Base-by-base conservation (phyloP, 2,113 vertebrate genomes). In the Addax nasomaculatus region DNA sequence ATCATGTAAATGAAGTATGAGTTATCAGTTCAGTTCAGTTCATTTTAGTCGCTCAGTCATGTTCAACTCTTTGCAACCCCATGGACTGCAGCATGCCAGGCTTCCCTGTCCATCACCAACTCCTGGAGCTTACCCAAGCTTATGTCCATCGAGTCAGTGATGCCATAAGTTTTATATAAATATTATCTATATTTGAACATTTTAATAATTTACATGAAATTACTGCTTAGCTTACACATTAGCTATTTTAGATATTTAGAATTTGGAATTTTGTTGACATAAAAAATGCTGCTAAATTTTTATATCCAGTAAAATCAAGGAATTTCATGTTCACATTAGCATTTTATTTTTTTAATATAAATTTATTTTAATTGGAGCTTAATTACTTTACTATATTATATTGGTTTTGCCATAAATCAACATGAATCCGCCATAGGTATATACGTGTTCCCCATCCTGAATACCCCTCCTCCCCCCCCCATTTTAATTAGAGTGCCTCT, bases 251-350 rank as follows among this genome's bases (percentile, higher is more conserved):
- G 5, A 49, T 67, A 58, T 81, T 94, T 53, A 70, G 1, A 95
- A 49, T 36, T 80, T 64, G 30, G 47, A 30, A 92, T 81, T 85
- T 81, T 90, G 2, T 60, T 91, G 29, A 25, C 49, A 13, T 84
- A 33, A 62, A 80, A 70, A 88, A 84, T 43, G 49, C 2, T 49
- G 84, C 5, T 73, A 93, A 89, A 30, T 89, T 62, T 93, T 73
- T 93, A 17, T 87, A 79, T 30, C 6, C 2, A 58, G 36, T 10
- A 30, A 78, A 96, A 3, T 58, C 2, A 57, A 85, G 33, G 81
- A 7, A 76, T 27, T 86, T 90, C 11, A 45, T 51, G 15, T 27
- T 92, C 6, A 53, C 21, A 78, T 1, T 78, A 89, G 2, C 1
- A 84, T 53, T 78, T 78, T 21, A 85, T 55, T 57, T 55, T 57